Percentiles rank a stretch among this genome's conserved stretches.
phyloP scores from a whole-genome alignment of 1,140 invertebrate genomes.

The Penaeus japonicus region DNA sequence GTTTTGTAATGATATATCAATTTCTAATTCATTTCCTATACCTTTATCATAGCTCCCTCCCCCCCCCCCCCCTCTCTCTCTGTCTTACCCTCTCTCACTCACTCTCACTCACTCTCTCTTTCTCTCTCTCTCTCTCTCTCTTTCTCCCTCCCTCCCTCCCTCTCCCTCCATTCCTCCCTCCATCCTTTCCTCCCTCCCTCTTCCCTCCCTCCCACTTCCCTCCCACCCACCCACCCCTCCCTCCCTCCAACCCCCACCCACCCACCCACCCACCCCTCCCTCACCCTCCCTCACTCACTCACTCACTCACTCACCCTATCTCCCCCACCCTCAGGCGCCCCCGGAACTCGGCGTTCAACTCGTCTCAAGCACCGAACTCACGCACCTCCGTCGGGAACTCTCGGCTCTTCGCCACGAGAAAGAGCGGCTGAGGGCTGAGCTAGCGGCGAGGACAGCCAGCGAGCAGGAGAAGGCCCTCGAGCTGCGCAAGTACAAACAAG shows the following conservation, averaged over 20 bases:
- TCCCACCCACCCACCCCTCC: background rate
- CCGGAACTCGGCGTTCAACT: background rate
- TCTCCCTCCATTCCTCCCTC: background rate
- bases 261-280: background rate
- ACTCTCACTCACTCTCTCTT: background rate
- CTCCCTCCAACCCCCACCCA: background rate
- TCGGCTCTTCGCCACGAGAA: constrained; percentile 49
- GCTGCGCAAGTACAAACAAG: constrained; percentile 14
- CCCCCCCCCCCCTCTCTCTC: background rate
- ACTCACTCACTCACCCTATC: background rate
- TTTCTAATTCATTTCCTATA: background rate
- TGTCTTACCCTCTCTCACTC: background rate
- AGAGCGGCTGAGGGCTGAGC: constrained; percentile 28
- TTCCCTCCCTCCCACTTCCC: background rate
- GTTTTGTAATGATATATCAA: background rate
- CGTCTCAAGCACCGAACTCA: constrained; percentile 11
- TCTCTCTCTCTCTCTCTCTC: background rate
- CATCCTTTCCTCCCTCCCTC: background rate
- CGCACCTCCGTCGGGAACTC: constrained; percentile 35
- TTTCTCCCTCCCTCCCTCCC: background rate
- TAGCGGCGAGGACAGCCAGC: constrained; percentile 11
- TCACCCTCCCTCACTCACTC: background rate
- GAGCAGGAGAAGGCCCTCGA: constrained; percentile 27
- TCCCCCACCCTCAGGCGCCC: background rate
- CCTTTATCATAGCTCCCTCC: background rate